A percentile compares a stretch with the other conserved stretches of the same genome.
Evolutionary conservation across 2,797 vertebrate species (phyloP).

Genomic region (Micrastur ruficollis): DNA sequence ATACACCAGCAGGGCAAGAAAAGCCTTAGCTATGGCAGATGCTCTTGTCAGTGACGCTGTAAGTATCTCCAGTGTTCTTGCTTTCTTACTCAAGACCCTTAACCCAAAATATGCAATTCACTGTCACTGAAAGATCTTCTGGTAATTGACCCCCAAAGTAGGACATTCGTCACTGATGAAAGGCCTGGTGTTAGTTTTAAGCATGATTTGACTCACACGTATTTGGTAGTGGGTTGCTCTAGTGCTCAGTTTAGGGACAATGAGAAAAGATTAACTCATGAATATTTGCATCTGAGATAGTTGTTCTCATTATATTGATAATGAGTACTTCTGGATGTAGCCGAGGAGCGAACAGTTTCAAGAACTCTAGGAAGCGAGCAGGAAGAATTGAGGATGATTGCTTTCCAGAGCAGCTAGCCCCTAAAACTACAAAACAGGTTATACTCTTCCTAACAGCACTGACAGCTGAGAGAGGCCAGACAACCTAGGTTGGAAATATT

Average conservation of each 20-base stretch:
- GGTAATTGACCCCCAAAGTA: background rate
- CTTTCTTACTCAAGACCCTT: background rate
- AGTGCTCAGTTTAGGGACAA: background rate
- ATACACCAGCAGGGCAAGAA: background rate
- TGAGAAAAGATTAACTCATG: background rate
- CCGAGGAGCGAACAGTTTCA: background rate
- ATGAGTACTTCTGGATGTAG: background rate
- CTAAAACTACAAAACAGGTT: background rate
- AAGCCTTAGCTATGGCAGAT: background rate
- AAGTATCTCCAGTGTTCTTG: background rate
- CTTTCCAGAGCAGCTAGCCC: background rate
- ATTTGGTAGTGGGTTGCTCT: background rate
- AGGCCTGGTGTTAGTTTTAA: background rate
- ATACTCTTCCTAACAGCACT: background rate
- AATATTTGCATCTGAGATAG: conserved; percentile 11
- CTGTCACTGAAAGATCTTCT: background rate
- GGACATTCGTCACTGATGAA: background rate
- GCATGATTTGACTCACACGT: background rate
- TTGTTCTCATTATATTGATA: background rate
- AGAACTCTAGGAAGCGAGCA: background rate
- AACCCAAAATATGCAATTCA: background rate
- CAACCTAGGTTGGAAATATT: background rate
- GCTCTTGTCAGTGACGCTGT: background rate
- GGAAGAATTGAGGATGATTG: background rate
- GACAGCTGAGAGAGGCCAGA: background rate